Conservation (phyloP, 2,797 vertebrate species). For the Accipiter superciliosus region DNA sequence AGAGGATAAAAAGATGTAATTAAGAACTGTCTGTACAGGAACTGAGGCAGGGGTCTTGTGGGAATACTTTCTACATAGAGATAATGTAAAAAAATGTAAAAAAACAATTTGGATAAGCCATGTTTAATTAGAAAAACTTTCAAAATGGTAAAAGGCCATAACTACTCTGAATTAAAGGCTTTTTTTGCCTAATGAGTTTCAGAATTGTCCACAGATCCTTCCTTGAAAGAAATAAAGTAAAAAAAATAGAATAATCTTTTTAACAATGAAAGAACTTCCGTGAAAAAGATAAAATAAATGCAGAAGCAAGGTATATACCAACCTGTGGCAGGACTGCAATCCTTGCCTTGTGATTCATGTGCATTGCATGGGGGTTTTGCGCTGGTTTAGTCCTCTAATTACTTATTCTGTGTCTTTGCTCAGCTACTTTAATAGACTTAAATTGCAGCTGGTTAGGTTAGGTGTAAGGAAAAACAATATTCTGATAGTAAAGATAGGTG, state of each 20-base stretch:
- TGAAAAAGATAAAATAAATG: neutral
- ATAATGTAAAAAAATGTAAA: neutral
- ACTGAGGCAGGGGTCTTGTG: neutral
- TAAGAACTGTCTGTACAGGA: neutral
- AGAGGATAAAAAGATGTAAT: neutral
- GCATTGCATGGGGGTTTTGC: neutral
- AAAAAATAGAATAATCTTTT: neutral
- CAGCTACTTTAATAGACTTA: neutral
- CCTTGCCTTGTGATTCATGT: neutral
- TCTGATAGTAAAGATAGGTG: neutral
- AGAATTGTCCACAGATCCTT: neutral
- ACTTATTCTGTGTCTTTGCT: neutral
- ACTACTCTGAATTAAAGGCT: neutral
- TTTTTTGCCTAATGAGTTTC: neutral
- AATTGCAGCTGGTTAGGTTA: neutral
- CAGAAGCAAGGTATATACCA: neutral
- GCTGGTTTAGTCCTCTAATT: neutral
- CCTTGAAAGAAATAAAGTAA: neutral
- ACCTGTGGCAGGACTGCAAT: neutral
- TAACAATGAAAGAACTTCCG: neutral
- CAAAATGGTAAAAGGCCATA: neutral
- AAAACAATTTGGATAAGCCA: neutral
- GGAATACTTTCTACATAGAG: neutral
- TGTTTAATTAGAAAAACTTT: constrained; percentile 6
- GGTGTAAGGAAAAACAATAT: neutral